A percentile compares a stretch with the other conserved stretches of the same genome.
phyloP scores from a whole-genome alignment of 37 sponge, comb jelly and placozoan species.

The Mnemiopsis leidyi region DNA sequence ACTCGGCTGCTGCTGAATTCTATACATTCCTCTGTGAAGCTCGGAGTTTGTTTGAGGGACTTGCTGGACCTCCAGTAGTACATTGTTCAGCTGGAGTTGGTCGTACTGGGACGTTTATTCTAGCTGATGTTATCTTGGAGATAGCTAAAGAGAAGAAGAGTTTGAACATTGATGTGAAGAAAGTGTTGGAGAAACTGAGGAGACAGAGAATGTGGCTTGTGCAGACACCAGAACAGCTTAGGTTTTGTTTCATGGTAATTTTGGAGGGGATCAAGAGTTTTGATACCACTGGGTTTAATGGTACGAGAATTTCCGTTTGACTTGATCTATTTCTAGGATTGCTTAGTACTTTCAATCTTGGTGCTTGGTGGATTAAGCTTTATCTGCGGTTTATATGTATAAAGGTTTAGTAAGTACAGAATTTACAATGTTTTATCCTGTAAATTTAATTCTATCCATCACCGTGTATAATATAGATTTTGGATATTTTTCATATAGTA shows the following conservation, averaged over 20 bases:
- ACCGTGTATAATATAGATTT: too few relatives aligned
- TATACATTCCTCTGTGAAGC: neutral
- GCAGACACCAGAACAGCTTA: conserved; percentile 94
- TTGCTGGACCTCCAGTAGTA: neutral
- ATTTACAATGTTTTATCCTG: too few relatives aligned
- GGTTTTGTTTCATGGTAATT: conserved; percentile 90
- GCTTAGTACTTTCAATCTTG: too few relatives aligned
- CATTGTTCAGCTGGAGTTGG: conserved; percentile 53
- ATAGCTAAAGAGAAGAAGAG: neutral
- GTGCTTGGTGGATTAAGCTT: too few relatives aligned
- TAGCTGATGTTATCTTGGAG: conserved; percentile 44
- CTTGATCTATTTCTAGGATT: neutral
- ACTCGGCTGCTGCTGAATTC: conserved; percentile 3
- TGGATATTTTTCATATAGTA: too few relatives aligned
- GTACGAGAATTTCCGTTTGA: neutral
- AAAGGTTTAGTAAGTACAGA: too few relatives aligned
- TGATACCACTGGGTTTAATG: neutral
- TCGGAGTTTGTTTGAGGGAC: neutral
- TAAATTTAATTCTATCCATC: too few relatives aligned
- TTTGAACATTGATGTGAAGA: conserved; percentile 68
- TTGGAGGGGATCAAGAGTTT: conserved; percentile 71
- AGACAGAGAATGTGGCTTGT: conserved; percentile 86
- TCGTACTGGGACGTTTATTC: conserved; percentile 20
- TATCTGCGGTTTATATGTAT: too few relatives aligned
- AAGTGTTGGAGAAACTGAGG: conserved; percentile 76